Conservation (phyloP, 2,797 vertebrate species). For the Cirrhinus molitorella region DNA sequence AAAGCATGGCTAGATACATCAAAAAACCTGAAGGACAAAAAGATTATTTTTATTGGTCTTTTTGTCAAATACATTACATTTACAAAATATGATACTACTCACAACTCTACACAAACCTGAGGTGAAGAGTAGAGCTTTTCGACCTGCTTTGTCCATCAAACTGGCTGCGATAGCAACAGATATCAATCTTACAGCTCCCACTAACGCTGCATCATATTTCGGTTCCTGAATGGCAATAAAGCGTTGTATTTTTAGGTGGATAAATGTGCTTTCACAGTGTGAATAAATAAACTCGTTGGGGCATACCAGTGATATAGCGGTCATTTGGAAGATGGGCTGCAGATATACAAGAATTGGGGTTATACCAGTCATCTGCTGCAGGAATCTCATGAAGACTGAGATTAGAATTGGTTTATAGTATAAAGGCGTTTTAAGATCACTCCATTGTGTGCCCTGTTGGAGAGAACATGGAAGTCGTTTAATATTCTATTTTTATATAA, state of each 20-base stretch:
- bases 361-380: slow-evolving; percentile 94
- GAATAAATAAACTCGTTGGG: neutral
- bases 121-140: slow-evolving; percentile 78
- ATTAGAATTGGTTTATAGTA: slow-evolving; percentile 88
- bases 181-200: slow-evolving; percentile 73
- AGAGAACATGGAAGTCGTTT: slow-evolving; percentile 18
- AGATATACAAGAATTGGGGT: slow-evolving; percentile 85
- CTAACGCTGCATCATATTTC: slow-evolving; percentile 75
- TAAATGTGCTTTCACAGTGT: neutral
- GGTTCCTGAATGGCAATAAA: slow-evolving; percentile 44
- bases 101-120: slow-evolving; percentile 69
- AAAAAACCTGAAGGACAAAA: slow-evolving; percentile 62
- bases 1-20: slow-evolving; percentile 86
- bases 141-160: slow-evolving; percentile 81
- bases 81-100: neutral
- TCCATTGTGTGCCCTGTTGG: slow-evolving; percentile 75
- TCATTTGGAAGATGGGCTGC: slow-evolving; percentile 75
- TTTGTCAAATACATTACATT: slow-evolving; percentile 58
- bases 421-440: slow-evolving; percentile 80
- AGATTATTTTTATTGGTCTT: slow-evolving; percentile 85
- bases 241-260: neutral
- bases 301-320: slow-evolving; percentile 64
- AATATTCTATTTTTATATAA: neutral
- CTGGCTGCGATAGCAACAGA: slow-evolving; percentile 75
- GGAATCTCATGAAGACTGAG: slow-evolving; percentile 87